phyloP scores from a whole-genome alignment of 2,113 vertebrate species.

The Butorides virescens region DNA sequence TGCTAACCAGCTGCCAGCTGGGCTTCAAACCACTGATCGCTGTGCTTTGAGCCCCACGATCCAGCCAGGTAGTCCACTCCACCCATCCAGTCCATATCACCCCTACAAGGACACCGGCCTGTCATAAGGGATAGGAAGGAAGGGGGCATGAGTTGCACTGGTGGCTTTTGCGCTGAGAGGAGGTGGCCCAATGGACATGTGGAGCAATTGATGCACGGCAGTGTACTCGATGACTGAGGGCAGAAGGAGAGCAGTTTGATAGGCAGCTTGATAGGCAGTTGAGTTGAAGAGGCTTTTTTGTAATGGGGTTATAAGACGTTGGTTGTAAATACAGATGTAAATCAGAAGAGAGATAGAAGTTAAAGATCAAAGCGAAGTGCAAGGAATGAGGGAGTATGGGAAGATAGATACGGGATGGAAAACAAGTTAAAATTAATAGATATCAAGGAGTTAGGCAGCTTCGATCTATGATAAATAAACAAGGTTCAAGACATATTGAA shows the following conservation, averaged over 20 bases:
- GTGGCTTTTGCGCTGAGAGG: not conserved
- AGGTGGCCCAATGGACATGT: not conserved
- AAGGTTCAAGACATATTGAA: not conserved
- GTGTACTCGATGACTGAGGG: not conserved
- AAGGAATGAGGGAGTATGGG: not conserved
- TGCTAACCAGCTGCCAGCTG: not conserved
- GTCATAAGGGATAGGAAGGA: not conserved
- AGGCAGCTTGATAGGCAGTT: not conserved
- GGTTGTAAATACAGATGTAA: not conserved
- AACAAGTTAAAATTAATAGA: not conserved
- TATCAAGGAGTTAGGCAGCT: not conserved
- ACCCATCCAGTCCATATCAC: accelerated
- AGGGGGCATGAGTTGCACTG: not conserved
- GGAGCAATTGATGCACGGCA: not conserved
- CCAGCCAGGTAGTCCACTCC: not conserved
- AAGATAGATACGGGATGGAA: not conserved
- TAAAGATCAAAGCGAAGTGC: conserved; percentile 16
- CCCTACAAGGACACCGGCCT: no score
- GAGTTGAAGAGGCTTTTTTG: not conserved
- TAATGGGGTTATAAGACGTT: not conserved
- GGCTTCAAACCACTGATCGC: not conserved
- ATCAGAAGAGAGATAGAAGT: not conserved
- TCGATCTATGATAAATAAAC: not conserved
- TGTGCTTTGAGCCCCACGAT: not conserved
- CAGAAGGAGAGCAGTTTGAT: not conserved